Base-by-base conservation (phyloP, 2,888 invertebrate genomes). In the Nyleta sp. region DNA sequence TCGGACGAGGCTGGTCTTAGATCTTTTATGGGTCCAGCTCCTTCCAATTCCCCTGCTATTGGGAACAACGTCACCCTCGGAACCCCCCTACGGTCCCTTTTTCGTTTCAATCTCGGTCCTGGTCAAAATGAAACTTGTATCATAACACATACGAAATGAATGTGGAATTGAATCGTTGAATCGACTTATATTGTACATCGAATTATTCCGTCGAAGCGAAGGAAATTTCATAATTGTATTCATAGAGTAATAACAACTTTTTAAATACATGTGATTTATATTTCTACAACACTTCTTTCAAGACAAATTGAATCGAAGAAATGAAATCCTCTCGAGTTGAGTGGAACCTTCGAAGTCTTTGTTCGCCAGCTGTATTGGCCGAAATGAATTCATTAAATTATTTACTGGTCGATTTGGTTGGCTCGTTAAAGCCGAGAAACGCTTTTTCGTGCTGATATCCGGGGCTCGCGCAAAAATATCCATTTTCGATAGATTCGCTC, bases 1-100 rank as follows among this genome's bases (percentile, higher is more conserved):
- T 42, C 50, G 67, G 84, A 71, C 85, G 83, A 88, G 87, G 87
- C 80, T 83, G 87, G 86, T 85, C 86, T 86, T 84, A 84, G 84
- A 84, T 83, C 81, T 78, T 81, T 79, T 68, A 75, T 81, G 82
- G 82, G 71, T 80, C 38, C 85, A 81, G 80, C 80, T 74, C 81
- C 35, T 65, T 42, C 28, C 65, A 24, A n/a, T 44, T 72, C 55
- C 60, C 38, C 20, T 53, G 31, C 62, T 35, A 55, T 62, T 64
- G 57, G 50, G 28, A 72, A 60, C 46, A 53, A 53, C 46, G 11
- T 42, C 42, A 44, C 59, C 60, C 52, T 20, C 53, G n/a, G 28
- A 28, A 33, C 40, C 42, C 13, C 38, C 13, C 13, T 33, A 13
- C 33, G 7, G 10, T 15, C 28, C 24, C 24, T 3, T 7, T 7